Base-by-base conservation (phyloP, 2,888 invertebrate genomes). In the Tetheella fluctuosa region DNA sequence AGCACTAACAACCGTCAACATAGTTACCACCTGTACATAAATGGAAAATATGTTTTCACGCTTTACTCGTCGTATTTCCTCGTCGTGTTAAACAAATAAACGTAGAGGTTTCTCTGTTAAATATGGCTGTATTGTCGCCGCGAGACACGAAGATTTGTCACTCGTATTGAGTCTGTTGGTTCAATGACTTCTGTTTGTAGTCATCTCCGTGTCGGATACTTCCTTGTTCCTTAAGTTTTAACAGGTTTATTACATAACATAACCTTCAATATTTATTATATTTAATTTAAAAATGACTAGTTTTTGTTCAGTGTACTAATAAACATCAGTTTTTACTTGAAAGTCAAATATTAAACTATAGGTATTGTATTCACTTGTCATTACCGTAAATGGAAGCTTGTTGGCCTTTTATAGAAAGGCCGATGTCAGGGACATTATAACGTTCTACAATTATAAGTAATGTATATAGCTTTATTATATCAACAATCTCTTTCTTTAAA, bases 61-160 rank as follows among this genome's bases (percentile, higher is more conserved):
- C 42, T 42, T 69, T 63, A 59, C 65, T 61, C 58, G 39, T 57
- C 39, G 42, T 25, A 25, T 42, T 66, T 61, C 63, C 64, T 61
- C 58, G 25, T 58, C 64, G 68, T 66, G 65, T 64, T 67, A 68
- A 65, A 65, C 67, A 71, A 73, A 73, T 64, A 63, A 59, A 54
- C 54, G 58, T 63, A 28, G 67, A 68, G 68, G 66, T 79, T 79
- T 79, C 77, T 74, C 68, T 59, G 64, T 63, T n/a, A 72, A 76
- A 79, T 67, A 77, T 54, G 64, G 62, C 17, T 39, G 54, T 57
- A 62, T 58, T 60, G 63, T 59, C 13, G 60, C 20, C 7, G 48
- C 17, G 39, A 6, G 39, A 39, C 39, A n/a, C n/a, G 39, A 39
- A 39, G 39, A 39, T 39, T 39, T 39, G n/a, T 39, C n/a, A 39